Percentiles rank a stretch among this genome's conserved stretches.
Evolutionary conservation across 2,888 invertebrate genomes (phyloP).

Genomic region (Gastrophysa polygoni): DNA sequence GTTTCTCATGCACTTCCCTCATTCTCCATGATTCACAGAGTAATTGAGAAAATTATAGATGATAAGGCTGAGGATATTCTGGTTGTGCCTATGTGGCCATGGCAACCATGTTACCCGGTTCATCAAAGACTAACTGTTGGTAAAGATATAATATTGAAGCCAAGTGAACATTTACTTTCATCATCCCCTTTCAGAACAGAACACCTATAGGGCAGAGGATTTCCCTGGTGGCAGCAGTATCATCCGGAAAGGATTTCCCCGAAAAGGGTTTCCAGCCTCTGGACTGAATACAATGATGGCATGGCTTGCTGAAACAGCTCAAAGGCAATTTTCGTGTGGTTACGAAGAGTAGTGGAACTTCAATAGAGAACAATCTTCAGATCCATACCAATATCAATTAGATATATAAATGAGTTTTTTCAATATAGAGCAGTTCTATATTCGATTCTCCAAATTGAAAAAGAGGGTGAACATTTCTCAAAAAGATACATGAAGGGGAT

Average conservation of each 20-base stretch:
- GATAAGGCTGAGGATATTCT: constrained; percentile 7
- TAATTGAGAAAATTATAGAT: constrained; percentile 6
- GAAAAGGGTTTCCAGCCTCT: not conserved
- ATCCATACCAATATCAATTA: not conserved
- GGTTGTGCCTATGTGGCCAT: constrained; percentile 4
- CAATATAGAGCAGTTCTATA: not conserved
- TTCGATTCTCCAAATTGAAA: not conserved
- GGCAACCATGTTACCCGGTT: constrained; percentile 9
- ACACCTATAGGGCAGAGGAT: constrained; percentile 39
- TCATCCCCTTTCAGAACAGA: constrained; percentile 34
- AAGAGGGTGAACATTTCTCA: not conserved
- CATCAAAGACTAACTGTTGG: not conserved
- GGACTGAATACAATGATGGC: too few relatives aligned
- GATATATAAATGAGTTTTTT: not conserved
- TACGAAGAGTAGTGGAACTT: not conserved
- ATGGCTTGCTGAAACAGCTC: not conserved
- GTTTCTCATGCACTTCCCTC: constrained; percentile 18
- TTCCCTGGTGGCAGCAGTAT: constrained; percentile 43
- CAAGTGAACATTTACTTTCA: constrained; percentile 29
- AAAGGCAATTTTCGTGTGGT: not conserved
- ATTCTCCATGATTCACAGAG: constrained; percentile 5
- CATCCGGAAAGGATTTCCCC: constrained; percentile 37
- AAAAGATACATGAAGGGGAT: not conserved
- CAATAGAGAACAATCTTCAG: not conserved
- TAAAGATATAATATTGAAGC: not conserved